phyloP scores from a whole-genome alignment of 2,113 vertebrate species.

The Merops nubicus region DNA sequence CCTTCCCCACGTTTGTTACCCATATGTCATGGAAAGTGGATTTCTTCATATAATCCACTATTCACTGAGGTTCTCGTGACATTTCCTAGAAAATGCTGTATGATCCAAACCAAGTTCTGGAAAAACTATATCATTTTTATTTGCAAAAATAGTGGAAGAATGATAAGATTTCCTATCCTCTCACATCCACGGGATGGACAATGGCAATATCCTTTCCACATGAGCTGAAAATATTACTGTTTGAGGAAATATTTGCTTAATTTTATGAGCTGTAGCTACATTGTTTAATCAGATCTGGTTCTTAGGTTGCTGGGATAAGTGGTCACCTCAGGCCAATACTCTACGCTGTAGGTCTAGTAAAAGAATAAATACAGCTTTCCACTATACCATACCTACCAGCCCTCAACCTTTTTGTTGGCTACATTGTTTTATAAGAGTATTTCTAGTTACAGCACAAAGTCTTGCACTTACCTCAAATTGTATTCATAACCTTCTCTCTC shows the following conservation, averaged over 20 bases:
- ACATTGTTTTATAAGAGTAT: background rate
- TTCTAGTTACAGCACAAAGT: constrained; percentile 15
- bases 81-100: background rate
- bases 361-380: constrained; percentile 26
- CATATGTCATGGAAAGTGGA: background rate
- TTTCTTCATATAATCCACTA: background rate
- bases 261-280: constrained; percentile 58
- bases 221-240: constrained; percentile 12
- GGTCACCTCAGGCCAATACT: constrained; percentile 42
- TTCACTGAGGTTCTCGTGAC: background rate
- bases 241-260: constrained; percentile 64
- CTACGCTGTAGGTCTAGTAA: constrained; percentile 66
- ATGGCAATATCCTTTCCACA: background rate
- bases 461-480: background rate
- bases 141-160: background rate
- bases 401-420: background rate
- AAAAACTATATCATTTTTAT: background rate
- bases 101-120: background rate
- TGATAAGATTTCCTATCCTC: background rate
- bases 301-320: constrained; percentile 44
- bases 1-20: background rate
- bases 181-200: background rate
- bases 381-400: background rate
- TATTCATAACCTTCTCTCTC: background rate
- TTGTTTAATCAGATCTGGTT: constrained; percentile 61